phyloP scores from a whole-genome alignment of 2,113 vertebrate genomes.

The Syngnathus scovelli region DNA sequence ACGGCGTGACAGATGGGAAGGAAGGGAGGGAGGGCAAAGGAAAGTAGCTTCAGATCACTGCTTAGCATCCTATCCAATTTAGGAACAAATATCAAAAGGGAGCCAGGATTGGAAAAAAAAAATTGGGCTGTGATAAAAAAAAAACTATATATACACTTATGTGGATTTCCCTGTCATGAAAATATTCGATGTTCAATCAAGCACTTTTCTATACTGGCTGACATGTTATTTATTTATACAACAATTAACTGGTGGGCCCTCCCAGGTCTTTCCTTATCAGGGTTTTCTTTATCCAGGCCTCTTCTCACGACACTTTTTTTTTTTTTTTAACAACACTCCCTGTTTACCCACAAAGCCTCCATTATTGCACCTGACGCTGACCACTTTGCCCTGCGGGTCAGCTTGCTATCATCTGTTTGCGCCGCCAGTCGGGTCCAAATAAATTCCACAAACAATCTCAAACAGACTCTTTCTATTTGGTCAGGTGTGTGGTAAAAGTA shows the following conservation, averaged over 20 bases:
- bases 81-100: no score
- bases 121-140: no score
- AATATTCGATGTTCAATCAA: neutral
- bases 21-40: slow-evolving; percentile 18
- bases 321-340: slow-evolving; percentile 37
- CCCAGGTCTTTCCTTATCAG: slow-evolving; percentile 66
- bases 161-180: neutral
- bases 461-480: slow-evolving; percentile 66
- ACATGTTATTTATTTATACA: slow-evolving; percentile 33
- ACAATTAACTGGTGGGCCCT: slow-evolving; percentile 22
- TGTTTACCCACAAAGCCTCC: slow-evolving; percentile 62
- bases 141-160: no score
- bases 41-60: neutral
- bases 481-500: slow-evolving; percentile 61
- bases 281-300: slow-evolving; percentile 53
- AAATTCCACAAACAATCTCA: slow-evolving; percentile 60
- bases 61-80: neutral
- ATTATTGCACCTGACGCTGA: slow-evolving; percentile 51
- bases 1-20: slow-evolving; percentile 27
- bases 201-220: neutral
- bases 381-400: slow-evolving; percentile 71
- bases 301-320: slow-evolving; percentile 36
- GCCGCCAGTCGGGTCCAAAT: slow-evolving; percentile 62
- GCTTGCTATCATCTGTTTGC: slow-evolving; percentile 77
- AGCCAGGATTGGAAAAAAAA: no score